Conservation (phyloP, 2,888 invertebrate species). For the Diadromus collaris region DNA sequence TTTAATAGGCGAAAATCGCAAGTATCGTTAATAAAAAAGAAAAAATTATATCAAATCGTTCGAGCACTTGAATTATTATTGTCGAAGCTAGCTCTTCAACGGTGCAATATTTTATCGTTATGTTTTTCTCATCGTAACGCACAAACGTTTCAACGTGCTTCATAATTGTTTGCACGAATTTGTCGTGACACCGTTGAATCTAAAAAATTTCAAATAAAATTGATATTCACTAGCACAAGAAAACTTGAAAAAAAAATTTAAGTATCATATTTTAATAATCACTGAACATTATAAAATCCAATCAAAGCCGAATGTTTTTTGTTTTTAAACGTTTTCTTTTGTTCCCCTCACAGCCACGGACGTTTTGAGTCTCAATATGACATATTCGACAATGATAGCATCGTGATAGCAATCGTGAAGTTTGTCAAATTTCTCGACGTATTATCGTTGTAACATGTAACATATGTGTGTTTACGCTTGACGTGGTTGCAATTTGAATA, state of each 20-base stretch:
- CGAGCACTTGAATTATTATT: too few relatives aligned
- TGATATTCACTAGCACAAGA: too few relatives aligned
- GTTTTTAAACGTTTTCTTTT: conserved; percentile 42
- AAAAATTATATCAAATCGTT: too few relatives aligned
- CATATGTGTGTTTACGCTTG: conserved; percentile 13
- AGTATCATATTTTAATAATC: too few relatives aligned
- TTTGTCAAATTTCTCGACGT: conserved; percentile 15
- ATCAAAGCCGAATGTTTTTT: not conserved
- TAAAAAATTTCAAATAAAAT: too few relatives aligned
- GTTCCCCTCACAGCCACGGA: conserved; percentile 56
- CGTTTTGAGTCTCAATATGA: conserved; percentile 55
- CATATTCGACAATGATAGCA: conserved; percentile 59
- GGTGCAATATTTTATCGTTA: too few relatives aligned
- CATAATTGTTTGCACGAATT: too few relatives aligned
- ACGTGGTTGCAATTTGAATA: conserved; percentile 22
- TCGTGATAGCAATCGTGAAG: not conserved
- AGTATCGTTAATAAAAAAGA: not conserved
- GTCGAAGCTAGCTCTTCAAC: too few relatives aligned
- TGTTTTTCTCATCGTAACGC: too few relatives aligned
- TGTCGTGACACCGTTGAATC: too few relatives aligned
- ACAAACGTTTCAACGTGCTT: too few relatives aligned
- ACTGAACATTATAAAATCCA: not conserved
- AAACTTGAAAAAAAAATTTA: too few relatives aligned
- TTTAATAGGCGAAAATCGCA: not conserved
- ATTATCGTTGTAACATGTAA: conserved; percentile 6